These are phyloP conservation scores for Samia ricini DNA, from an alignment of 1,140 invertebrate species.

Conservation along the genomic window DNA sequence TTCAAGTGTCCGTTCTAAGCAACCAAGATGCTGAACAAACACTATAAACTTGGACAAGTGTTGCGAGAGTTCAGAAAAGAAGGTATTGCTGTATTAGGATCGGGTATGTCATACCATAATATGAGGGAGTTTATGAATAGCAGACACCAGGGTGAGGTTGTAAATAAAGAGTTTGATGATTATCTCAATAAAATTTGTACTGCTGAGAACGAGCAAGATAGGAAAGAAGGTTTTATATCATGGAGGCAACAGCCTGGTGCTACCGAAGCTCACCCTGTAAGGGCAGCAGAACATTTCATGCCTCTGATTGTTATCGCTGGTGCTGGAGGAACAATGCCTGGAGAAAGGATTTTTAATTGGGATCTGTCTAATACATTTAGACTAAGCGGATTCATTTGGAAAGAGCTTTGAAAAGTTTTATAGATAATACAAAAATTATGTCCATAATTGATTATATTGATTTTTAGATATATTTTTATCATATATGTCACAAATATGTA, in stretches of 20 bases:
- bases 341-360: constrained; percentile 65
- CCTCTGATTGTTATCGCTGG: constrained; percentile 64
- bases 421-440: no score
- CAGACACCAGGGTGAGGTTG: constrained; percentile 29
- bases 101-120: constrained; percentile 71
- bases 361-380: constrained; percentile 58
- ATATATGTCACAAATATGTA: no score
- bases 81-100: constrained; percentile 61
- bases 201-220: constrained; percentile 41
- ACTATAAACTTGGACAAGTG: constrained; percentile 58
- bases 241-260: constrained; percentile 60
- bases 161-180: constrained; percentile 65
- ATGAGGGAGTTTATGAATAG: constrained; percentile 62
- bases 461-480: no score
- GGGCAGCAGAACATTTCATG: constrained; percentile 68
- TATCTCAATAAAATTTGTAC: constrained; percentile 55
- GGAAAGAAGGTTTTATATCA: constrained; percentile 36
- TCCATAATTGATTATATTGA: no score
- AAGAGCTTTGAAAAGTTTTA: constrained; percentile 13
- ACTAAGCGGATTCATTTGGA: constrained; percentile 64
- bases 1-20: constrained; percentile 57
- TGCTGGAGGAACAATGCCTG: constrained; percentile 51
- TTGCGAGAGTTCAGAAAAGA: constrained; percentile 60
- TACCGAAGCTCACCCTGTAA: constrained; percentile 51
- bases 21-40: constrained; percentile 58